Conservation (phyloP, 2,113 vertebrate genomes). For the Dasyprocta punctata region DNA sequence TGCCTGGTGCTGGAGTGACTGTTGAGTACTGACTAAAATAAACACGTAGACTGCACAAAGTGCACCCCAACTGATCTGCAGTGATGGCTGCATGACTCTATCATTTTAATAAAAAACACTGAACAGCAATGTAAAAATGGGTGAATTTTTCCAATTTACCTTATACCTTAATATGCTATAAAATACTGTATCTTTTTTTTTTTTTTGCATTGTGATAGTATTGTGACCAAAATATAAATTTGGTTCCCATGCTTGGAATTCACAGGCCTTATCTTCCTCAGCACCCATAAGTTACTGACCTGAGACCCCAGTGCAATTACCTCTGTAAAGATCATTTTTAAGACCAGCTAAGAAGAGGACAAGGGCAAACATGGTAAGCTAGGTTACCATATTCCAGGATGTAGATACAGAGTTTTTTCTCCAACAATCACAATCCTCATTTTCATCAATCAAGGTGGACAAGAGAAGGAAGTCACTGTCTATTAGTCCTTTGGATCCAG, state of each 20-base stretch:
- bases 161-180: not conserved
- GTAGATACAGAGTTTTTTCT: not conserved
- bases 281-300: too few relatives aligned
- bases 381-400: not conserved
- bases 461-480: not conserved
- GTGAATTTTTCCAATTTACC: not conserved
- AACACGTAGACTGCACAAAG: not conserved
- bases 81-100: not conserved
- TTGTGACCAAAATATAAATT: not conserved
- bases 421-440: not conserved
- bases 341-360: too few relatives aligned
- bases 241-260: too few relatives aligned
- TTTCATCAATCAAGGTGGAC: not conserved
- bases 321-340: not conserved
- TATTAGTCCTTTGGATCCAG: not conserved
- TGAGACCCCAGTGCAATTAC: not conserved
- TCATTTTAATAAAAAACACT: not conserved
- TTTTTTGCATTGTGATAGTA: not conserved
- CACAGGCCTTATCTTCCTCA: not conserved
- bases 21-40: not conserved
- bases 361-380: not conserved
- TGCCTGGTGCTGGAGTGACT: not conserved
- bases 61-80: too few relatives aligned
- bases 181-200: not conserved
- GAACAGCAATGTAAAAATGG: not conserved